phyloP scores from a whole-genome alignment of 1,140 invertebrate species.

The Calosoma granatense region DNA sequence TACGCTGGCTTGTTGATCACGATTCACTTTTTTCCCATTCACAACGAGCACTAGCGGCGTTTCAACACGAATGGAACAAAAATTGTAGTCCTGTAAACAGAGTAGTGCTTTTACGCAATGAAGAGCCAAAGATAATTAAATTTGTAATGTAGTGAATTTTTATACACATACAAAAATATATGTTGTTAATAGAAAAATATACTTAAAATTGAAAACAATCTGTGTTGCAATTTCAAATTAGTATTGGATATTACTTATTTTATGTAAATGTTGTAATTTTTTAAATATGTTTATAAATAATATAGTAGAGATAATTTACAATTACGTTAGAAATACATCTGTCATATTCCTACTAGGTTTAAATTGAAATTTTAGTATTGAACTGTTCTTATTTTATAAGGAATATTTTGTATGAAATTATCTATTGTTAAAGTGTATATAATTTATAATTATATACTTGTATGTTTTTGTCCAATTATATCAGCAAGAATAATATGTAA shows the following conservation, averaged over 20 bases:
- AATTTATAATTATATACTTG: no score
- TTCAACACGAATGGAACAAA: conserved; percentile 62
- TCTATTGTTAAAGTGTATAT: no score
- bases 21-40: conserved; percentile 60
- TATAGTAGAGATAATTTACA: conserved; percentile 8
- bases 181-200: no score
- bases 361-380: conserved; percentile 10
- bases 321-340: no score
- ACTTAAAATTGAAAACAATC: no score
- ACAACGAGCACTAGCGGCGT: conserved; percentile 63
- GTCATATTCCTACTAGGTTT: conserved; percentile 10
- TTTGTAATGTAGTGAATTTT: neutral
- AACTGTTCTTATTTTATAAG: neutral
- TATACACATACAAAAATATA: no score
- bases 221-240: no score
- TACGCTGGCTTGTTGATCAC: conserved; percentile 55
- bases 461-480: no score
- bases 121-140: conserved; percentile 10
- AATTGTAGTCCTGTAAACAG: conserved; percentile 55
- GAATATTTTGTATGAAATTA: neutral
- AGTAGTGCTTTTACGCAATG: conserved; percentile 15
- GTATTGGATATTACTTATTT: neutral
- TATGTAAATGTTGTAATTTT: conserved; percentile 20
- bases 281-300: conserved; percentile 16
- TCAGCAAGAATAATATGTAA: no score